phyloP scores from a whole-genome alignment of 2,888 invertebrate species.

The Drosophila longiperda region DNA sequence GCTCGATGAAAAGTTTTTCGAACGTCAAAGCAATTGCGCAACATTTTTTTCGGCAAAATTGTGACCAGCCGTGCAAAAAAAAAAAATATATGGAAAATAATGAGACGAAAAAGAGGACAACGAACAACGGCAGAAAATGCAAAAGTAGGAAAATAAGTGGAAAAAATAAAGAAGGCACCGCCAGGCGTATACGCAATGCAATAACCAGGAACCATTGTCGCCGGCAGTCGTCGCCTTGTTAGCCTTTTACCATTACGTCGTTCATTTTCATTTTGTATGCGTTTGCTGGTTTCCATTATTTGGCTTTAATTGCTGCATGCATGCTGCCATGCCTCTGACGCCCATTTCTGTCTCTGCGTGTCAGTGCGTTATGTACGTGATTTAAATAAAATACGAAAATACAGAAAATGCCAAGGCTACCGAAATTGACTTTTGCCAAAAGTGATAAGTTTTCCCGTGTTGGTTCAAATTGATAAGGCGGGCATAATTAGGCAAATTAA shows the following conservation, averaged over 20 bases:
- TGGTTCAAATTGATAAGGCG: slow-evolving; percentile 58
- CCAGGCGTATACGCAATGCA: slow-evolving; percentile 73
- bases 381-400: slow-evolving; percentile 74
- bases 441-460: slow-evolving; percentile 62
- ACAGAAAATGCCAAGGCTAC: slow-evolving; percentile 15
- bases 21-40: slow-evolving; percentile 55
- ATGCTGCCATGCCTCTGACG: slow-evolving; percentile 14
- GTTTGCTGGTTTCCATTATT: slow-evolving; percentile 76
- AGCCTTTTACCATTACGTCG: slow-evolving; percentile 64
- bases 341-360: neutral
- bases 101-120: slow-evolving; percentile 18
- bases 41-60: slow-evolving; percentile 48
- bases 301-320: slow-evolving; percentile 79
- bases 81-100: neutral
- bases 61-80: slow-evolving; percentile 62
- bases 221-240: slow-evolving; percentile 66
- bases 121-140: slow-evolving; percentile 39
- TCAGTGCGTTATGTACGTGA: slow-evolving; percentile 60
- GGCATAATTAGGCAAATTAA: slow-evolving; percentile 70
- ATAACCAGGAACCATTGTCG: slow-evolving; percentile 50
- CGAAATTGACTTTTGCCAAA: slow-evolving; percentile 27
- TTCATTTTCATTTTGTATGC: slow-evolving; percentile 78
- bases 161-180: slow-evolving; percentile 26
- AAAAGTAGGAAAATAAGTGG: slow-evolving; percentile 66
- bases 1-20: slow-evolving; percentile 33